phyloP scores from a whole-genome alignment of 2,797 vertebrate species.

The Ataeniobius toweri region DNA sequence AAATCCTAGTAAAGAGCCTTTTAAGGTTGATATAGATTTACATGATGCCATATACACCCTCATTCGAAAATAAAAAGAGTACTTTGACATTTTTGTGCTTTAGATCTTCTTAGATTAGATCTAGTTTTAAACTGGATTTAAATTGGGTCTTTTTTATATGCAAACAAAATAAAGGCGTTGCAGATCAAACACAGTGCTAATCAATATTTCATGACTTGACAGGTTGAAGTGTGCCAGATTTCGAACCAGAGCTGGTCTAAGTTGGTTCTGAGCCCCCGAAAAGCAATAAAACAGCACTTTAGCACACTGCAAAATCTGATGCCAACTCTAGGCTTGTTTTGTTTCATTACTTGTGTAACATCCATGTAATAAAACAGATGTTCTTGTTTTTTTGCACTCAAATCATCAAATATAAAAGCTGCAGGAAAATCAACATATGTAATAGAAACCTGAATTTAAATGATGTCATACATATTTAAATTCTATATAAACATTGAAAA shows the following conservation, averaged over 20 bases:
- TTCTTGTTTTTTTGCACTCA: neutral
- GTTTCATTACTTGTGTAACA: no score
- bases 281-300: neutral
- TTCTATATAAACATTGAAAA: neutral
- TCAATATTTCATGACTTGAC: neutral
- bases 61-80: neutral
- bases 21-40: no score
- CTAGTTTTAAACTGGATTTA: neutral
- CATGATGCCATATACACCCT: neutral
- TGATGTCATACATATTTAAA: neutral
- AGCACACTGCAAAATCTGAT: neutral
- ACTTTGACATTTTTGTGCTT: neutral
- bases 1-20: no score
- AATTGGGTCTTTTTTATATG: neutral
- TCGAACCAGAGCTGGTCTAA: neutral
- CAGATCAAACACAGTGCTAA: neutral
- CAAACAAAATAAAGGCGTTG: neutral
- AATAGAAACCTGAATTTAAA: conserved; percentile 1
- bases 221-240: neutral
- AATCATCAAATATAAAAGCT: neutral
- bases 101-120: neutral
- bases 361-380: neutral
- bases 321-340: neutral
- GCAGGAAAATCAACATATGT: neutral
- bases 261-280: neutral